Evolutionary conservation across 2,797 vertebrate genomes (phyloP), one percentile per base, ranked within the genome.

Genomic region (Chaetodon trifasciatus): DNA sequence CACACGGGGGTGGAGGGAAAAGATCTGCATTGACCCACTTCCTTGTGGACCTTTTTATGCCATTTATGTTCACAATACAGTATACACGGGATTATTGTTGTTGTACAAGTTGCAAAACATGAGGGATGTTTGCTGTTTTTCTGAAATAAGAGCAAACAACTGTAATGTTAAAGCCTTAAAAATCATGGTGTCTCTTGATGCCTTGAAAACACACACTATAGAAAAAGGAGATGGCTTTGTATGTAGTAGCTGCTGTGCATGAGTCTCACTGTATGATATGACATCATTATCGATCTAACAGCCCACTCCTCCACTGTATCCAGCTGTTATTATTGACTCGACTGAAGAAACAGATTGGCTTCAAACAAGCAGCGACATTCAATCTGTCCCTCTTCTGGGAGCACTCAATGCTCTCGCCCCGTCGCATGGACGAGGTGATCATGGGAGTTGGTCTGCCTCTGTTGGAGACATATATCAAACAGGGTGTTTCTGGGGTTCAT

Each of bases 21-120:
- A 85, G 9, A 87, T 83, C 85, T 89, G 87, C 89, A 87, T 79
- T 92, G 89, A 89, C 90, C 87, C 83, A 93, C 40, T 92, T 92
- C 79, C 55, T 62, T 62, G 50, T 78, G 70, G 74, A 71, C 70
- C 55, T 71, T 83, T 78, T 64, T 56, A 81, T 81, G 71, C 57
- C 79, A 76, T 81, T 82, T 87, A 74, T 79, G 75, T 72, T 82
- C 55, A 77, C 73, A 69, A 67, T 75, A 57, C 50, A 82, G 24
- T 70, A 42, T 39, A 35, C 16, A n/a, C 28, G 44, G 68, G 68
- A 81, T 69, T 83, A 57, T 65, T 79, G 55, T 78, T 85, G 61
- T 75, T 74, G 4, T 5, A 64, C 61, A 78, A 61, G 67, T 19
- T 63, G 13, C 23, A 70, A 28, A 19, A 64, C 70, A 70, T 62